Evolutionary conservation across 1,140 invertebrate species (phyloP).

Genomic region (Plodia interpunctella): DNA sequence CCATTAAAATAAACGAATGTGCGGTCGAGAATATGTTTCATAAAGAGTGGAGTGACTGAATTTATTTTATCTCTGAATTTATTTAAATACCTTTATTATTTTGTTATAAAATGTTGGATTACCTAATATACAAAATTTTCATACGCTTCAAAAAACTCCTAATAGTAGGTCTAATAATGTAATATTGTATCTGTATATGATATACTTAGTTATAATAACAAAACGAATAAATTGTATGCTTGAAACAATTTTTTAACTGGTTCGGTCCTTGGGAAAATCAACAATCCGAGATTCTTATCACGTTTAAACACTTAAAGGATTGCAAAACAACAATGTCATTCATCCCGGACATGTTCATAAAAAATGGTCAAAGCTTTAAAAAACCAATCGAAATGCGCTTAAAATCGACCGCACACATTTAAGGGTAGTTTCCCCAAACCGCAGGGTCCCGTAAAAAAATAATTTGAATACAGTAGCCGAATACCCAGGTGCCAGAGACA

Average conservation of each 20-base stretch:
- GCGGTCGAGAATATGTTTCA: no score
- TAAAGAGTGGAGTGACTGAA: no score
- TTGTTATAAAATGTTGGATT: no score
- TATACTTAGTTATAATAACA: background rate
- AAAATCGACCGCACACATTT: constrained; percentile 55
- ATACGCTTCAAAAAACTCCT: no score
- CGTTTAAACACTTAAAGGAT: constrained; percentile 24
- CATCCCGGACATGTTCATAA: constrained; percentile 25
- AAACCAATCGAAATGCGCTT: constrained; percentile 30
- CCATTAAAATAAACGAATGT: no score
- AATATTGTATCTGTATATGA: background rate
- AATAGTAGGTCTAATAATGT: no score
- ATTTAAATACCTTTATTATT: no score
- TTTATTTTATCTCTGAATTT: no score
- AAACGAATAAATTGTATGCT: background rate
- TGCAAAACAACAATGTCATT: constrained; percentile 47
- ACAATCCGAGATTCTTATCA: constrained; percentile 34
- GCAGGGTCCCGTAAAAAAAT: constrained; percentile 48
- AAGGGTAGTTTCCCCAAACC: constrained; percentile 56
- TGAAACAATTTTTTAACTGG: background rate
- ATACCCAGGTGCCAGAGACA: constrained; percentile 47
- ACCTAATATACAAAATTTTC: no score
- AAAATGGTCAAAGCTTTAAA: constrained; percentile 39
- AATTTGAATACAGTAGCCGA: constrained; percentile 73
- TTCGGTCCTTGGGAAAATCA: background rate